Evolutionary conservation across 2,888 invertebrate species (phyloP).

Genomic region (Coelinius sp.): DNA sequence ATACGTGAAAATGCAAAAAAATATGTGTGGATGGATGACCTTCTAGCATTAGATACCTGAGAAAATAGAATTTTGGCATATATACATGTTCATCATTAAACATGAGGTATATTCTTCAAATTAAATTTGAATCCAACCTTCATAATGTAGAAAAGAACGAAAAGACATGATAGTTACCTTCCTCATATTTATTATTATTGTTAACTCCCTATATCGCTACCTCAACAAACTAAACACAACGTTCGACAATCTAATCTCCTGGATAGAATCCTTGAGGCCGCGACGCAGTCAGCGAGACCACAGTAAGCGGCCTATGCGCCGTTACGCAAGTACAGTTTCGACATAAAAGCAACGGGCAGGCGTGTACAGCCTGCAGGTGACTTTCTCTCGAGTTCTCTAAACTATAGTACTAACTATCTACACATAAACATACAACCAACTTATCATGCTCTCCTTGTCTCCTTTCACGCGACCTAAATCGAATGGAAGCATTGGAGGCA

Average conservation of each 20-base stretch:
- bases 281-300: neutral
- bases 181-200: neutral
- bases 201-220: neutral
- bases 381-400: constrained; percentile 47
- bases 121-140: too few species aligned
- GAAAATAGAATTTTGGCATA: too few species aligned
- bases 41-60: too few species aligned
- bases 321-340: constrained; percentile 43
- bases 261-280: constrained; percentile 1
- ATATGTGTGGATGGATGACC: too few species aligned
- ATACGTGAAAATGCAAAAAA: too few species aligned
- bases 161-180: too few species aligned
- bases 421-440: constrained; percentile 26
- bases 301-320: constrained; percentile 16
- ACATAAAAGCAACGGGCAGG: constrained; percentile 38
- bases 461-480: constrained; percentile 47
- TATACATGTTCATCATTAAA: too few species aligned
- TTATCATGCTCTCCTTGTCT: constrained; percentile 37
- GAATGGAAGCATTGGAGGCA: too few species aligned
- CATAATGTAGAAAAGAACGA: too few species aligned
- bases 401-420: constrained; percentile 40
- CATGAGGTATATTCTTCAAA: too few species aligned
- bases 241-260: constrained; percentile 8
- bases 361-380: constrained; percentile 45
- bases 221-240: constrained; percentile 9